Base-by-base conservation (phyloP, 2,797 vertebrate species). In the Tragopan temminckii region DNA sequence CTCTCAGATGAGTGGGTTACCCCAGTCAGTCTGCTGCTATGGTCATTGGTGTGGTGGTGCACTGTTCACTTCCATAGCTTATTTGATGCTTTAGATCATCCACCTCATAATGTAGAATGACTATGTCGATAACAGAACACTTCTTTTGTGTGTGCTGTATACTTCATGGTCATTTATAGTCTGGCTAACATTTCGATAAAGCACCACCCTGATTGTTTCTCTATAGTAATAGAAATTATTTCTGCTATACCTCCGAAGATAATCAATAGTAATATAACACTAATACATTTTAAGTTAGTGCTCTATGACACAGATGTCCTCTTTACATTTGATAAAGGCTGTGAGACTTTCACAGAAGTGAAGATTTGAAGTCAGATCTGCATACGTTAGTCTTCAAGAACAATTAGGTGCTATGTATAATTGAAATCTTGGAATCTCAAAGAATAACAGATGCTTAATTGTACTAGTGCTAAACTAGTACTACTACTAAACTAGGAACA, bases 1-100 rank as follows among this genome's bases (percentile, higher is more conserved):
- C 25, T 12, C 0, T 1, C 36, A 50, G 17, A 46, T 1, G 4
- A 23, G 25, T 3, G 40, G 7, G 19, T 27, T 17, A 53, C 13
- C n/a, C 9, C 21, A 1, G 2, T 9, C 21, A 17, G 9, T 7
- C 89, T 79, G n/a, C 38, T 21, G 31, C 3, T 40, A 40, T 4
- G 7, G 21, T 74, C 7, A 31, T 11, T 18, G 5, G 9, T 3
- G n/a, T 43, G 36, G n/a, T 43, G 33, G 25, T 2, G 23, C 33
- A 45, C 35, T 70, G 15, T 23, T 67, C 43, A 20, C 27, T 45
- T 64, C 55, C 25, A 4, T 1, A 35, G 57, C n/a, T 55, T 21
- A 5, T 12, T 38, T 46, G 55, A 52, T 46, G 46, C 20, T 61
- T 80, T 18, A 45, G 42, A 45, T 59, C 63, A 75, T 27, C 36